These are phyloP conservation scores for Sepioteuthis lessoniana DNA, from an alignment of 2,888 invertebrate species.

Conservation along the genomic window DNA sequence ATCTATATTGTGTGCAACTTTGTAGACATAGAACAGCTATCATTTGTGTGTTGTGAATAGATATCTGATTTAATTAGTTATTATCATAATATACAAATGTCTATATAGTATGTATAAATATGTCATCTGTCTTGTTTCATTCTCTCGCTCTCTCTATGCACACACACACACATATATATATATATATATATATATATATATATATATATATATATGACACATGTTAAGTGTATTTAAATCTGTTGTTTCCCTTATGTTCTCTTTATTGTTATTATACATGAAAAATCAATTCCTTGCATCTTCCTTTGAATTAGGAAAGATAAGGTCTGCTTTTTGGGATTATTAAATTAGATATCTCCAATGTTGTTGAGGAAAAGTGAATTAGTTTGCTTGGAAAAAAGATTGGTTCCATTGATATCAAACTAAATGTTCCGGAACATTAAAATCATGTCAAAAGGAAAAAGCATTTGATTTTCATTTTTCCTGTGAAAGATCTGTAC, in stretches of 20 bases:
- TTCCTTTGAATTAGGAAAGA: neutral
- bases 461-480: neutral
- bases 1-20: too few species aligned
- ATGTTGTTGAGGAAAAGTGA: slow-evolving; percentile 6
- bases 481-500: neutral
- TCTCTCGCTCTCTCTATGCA: too few species aligned
- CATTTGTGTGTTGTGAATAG: too few species aligned
- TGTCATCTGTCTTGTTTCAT: too few species aligned
- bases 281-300: neutral
- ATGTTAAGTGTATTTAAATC: too few species aligned
- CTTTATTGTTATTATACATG: neutral
- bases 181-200: too few species aligned
- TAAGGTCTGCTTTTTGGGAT: neutral
- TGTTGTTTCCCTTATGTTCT: neutral
- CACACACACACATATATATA: too few species aligned
- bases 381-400: neutral
- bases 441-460: neutral
- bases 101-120: too few species aligned
- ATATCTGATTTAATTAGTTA: too few species aligned
- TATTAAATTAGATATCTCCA: neutral
- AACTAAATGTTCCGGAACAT: neutral
- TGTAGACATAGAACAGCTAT: too few species aligned
- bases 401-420: neutral
- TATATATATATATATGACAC: too few species aligned
- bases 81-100: too few species aligned